Base-by-base conservation (phyloP, 2,113 vertebrate species). In the Laticauda laticaudata region DNA sequence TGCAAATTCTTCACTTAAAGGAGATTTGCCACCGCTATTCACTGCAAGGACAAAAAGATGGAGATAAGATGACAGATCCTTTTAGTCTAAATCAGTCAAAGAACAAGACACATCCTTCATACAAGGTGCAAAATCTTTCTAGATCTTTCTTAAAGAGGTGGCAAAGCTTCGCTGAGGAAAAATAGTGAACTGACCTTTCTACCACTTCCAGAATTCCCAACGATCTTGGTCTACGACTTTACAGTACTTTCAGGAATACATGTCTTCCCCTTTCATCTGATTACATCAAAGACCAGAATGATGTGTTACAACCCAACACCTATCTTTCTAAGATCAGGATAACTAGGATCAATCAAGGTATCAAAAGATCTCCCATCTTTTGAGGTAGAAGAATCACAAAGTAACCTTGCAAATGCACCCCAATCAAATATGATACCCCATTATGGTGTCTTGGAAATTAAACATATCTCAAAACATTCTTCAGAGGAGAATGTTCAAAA, bases 1-100 rank as follows among this genome's bases (percentile, higher is more conserved):
- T 59, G 98, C 96, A 95, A 99, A 98, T 34, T 99, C 99, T 81
- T 99, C 99, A 90, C 96, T 97, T 89, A 99, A 96, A 95, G 97
- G 95, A 10, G 96, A 95, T 95, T 98, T 98, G 94, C 98, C 98
- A 88, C 98, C 98, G 90, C 98, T 98, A 94, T 97, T 96, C 96
- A 99, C 99, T 99, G 95, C 56, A 97, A 96, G 97, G 34, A 93
- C n/a, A 92, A 94, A 95, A 93, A 95, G 93, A 93, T 94, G 94
- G 96, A 92, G 92, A 21, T 94, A 39, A 94, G 75, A 86, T 48
- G 43, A 89, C 92, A 85, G 93, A 24, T 53, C 3, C 26, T 94
- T 97, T 94, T 96, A 85, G 43, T 92, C 93, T 29, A 81, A 81
- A 81, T 81, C n/a, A 75, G 64, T 45, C 39, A 86, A 86, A 86